Evolutionary conservation across 53 echinoderm and acorn worm genomes (phyloP), one percentile per base, ranked within the genome.

Genomic region (Mesocentrotus franciscanus): DNA sequence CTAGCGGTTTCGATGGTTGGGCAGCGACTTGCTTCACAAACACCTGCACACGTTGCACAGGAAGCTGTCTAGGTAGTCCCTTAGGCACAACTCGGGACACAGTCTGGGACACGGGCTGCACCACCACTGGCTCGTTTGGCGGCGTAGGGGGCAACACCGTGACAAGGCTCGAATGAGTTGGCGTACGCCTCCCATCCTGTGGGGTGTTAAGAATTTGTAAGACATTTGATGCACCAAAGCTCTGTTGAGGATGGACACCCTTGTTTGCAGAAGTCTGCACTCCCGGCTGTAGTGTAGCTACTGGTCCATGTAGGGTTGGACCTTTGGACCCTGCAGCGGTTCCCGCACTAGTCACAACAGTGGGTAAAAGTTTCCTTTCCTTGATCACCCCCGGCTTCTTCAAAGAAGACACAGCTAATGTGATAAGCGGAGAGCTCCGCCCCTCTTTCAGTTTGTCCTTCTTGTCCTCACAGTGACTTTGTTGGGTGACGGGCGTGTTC

Each of bases 101-200:
- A 11, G 58, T 30, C 56, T 55, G 76, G 26, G 71, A 22, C 36
- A 92, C 5, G 9, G 92, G 92, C 15, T 56, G 75, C 22, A 93
- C n/a, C n/a, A 76, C 26, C n/a, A 93, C 93, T 4, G 93, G 93
- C 26, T 93, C 93, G 18, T 93, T 93, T 42, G 93, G 93, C 6
- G 93, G 93, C 32, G 93, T 93, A 60, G 93, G 93, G 56, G 93
- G 93, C 78, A 93, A 59, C 26, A 64, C 24, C 0, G 92, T 66
- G 39, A 61, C 70, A 14, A 93, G 39, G 76, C 58, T 74, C 11
- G 76, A 24, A 42, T 93, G 74, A 32, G 55, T 55, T 32, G 93
- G 93, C 0, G 93, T 93, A 20, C 58, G 56, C 27, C 56, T 57
- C 24, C 93, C 93, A 72, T 75, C 93, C 74, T 72, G 93, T 0